Evolutionary conservation across 2,888 invertebrate species (phyloP).

Genomic region (Clanis bilineata): DNA sequence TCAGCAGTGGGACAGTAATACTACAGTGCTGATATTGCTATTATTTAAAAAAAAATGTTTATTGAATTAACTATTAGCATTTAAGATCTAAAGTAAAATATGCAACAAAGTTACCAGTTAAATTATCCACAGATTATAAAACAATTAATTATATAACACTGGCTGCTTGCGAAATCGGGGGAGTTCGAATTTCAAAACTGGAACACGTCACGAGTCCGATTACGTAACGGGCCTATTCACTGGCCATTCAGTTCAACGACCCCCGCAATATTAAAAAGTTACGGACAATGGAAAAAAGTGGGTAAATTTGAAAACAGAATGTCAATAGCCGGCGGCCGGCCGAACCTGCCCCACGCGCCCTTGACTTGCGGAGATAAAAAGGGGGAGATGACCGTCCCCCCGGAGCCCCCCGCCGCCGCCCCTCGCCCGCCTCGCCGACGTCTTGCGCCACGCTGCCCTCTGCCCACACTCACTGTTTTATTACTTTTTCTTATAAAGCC

Average conservation of each 20-base stretch:
- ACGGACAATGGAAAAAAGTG: constrained; percentile 78
- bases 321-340: constrained; percentile 80
- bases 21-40: too few species aligned
- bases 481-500: constrained; percentile 61
- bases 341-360: constrained; percentile 81
- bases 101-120: background rate
- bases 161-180: constrained; percentile 25
- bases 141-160: background rate
- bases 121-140: background rate
- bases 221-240: constrained; percentile 54
- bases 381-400: constrained; percentile 73
- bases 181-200: constrained; percentile 43
- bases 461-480: constrained; percentile 64
- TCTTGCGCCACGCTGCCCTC: constrained; percentile 43
- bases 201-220: constrained; percentile 43
- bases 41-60: too few species aligned
- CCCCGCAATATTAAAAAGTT: constrained; percentile 74
- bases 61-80: too few species aligned
- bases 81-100: background rate
- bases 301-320: constrained; percentile 81
- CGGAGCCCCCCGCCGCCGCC: constrained; percentile 36
- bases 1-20: too few species aligned
- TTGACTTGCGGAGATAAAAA: constrained; percentile 80
- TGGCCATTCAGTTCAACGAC: constrained; percentile 72
- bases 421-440: constrained; percentile 48